A percentile compares a stretch with the other conserved stretches of the same genome.
Evolutionary conservation across 2,113 vertebrate species (phyloP).

Genomic region (Bubalus kerabau): DNA sequence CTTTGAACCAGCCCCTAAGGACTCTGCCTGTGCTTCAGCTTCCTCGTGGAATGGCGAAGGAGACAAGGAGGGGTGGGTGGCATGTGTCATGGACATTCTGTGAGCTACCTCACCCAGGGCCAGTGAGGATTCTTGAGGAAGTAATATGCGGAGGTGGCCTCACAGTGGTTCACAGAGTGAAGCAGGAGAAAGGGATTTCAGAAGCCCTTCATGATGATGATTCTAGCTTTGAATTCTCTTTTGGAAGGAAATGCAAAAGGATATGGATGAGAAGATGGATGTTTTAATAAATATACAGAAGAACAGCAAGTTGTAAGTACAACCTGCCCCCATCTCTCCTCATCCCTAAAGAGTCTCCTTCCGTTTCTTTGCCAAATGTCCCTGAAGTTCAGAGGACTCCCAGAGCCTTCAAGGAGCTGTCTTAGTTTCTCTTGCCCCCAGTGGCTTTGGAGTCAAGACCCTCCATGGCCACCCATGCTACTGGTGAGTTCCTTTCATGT

Average conservation of each 20-base stretch:
- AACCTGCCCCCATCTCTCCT: neutral
- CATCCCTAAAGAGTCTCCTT: neutral
- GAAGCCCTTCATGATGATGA: neutral
- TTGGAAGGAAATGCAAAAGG: conserved; percentile 69
- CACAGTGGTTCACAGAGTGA: neutral
- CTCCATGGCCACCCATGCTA: neutral
- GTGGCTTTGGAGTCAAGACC: neutral
- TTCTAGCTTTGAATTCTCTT: conserved; percentile 12
- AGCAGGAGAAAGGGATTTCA: neutral
- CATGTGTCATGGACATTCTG: neutral
- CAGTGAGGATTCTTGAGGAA: neutral
- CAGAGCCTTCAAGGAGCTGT: neutral
- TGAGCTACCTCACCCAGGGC: neutral
- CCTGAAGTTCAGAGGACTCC: neutral
- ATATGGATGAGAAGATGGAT: conserved; percentile 69
- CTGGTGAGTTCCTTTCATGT: neutral
- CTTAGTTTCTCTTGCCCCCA: neutral
- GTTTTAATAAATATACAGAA: conserved; percentile 60
- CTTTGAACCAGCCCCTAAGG: neutral
- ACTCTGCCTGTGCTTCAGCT: neutral
- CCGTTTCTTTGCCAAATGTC: neutral
- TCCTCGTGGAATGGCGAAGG: neutral
- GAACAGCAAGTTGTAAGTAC: conserved; percentile 53
- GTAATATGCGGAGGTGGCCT: neutral
- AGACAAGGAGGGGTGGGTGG: rapidly evolving